A percentile compares a stretch with the other conserved stretches of the same genome.
These are phyloP conservation scores for Notoglanidium macrostoma DNA, from an alignment of 2,797 vertebrate genomes.

Conservation along the genomic window DNA sequence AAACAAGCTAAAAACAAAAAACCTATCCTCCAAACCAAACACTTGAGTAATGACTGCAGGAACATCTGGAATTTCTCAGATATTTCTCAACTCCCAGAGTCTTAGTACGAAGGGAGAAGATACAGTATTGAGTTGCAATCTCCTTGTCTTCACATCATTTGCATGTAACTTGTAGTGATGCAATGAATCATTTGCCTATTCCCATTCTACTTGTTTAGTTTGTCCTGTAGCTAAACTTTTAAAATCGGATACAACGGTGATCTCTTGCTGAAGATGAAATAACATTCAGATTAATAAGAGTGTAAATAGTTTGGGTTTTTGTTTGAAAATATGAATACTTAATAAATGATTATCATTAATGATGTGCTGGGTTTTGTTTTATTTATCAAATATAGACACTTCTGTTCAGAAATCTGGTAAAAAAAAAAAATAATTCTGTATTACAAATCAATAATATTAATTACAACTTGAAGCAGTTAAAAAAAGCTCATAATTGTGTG, in stretches of 20 bases:
- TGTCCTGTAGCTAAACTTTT: constrained; percentile 63
- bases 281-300: constrained; percentile 55
- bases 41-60: constrained; percentile 7
- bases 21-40: background rate
- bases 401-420: background rate
- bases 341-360: constrained; percentile 67
- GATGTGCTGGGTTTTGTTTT: background rate
- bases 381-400: background rate
- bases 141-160: constrained; percentile 1
- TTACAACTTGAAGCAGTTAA: background rate
- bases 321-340: constrained; percentile 77
- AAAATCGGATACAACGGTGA: constrained; percentile 68
- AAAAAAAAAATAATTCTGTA: background rate
- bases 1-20: background rate
- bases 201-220: constrained; percentile 64
- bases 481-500: background rate
- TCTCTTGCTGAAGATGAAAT: constrained; percentile 56
- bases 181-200: constrained; percentile 21
- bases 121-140: constrained; percentile 41
- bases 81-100: constrained; percentile 15
- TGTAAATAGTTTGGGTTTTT: constrained; percentile 75
- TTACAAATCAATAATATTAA: background rate
- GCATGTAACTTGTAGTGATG: constrained; percentile 30
- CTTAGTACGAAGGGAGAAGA: background rate
- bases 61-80: constrained; percentile 6